phyloP scores from a whole-genome alignment of 1,140 invertebrate genomes.

The Leptoteleia sp. region DNA sequence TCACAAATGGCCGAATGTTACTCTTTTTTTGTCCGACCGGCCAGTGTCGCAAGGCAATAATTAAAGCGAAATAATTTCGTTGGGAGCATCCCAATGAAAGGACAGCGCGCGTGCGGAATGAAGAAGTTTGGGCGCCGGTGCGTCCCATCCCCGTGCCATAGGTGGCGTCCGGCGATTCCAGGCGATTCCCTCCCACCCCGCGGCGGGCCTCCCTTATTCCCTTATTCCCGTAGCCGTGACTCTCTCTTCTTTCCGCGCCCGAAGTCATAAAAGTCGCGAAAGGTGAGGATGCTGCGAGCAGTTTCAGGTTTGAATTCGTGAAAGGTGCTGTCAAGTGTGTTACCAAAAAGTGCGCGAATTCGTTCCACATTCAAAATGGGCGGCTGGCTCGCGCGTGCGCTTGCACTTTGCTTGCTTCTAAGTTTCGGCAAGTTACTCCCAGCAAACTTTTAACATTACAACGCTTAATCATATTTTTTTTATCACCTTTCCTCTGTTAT shows the following conservation, averaged over 20 bases:
- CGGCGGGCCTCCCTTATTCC: constrained; percentile 14
- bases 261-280: constrained; percentile 76
- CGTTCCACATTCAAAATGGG: constrained; percentile 34
- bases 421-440: constrained; percentile 61
- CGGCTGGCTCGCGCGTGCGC: constrained; percentile 9
- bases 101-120: constrained; percentile 1
- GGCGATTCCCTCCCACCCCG: constrained; percentile 35
- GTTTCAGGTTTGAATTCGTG: constrained; percentile 69
- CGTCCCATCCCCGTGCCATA: not conserved
- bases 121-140: constrained; percentile 1
- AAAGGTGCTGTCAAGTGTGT: constrained; percentile 25
- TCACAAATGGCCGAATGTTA: too few species aligned
- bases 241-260: constrained; percentile 56
- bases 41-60: constrained; percentile 2
- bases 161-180: constrained; percentile 13
- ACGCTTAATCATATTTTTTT: too few species aligned
- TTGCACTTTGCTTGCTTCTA: constrained; percentile 58
- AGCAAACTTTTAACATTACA: too few species aligned
- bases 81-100: constrained; percentile 6
- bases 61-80: constrained; percentile 4
- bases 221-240: constrained; percentile 37
- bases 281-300: constrained; percentile 66
- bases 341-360: constrained; percentile 39
- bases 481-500: too few species aligned
- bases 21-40: too few species aligned